These are phyloP conservation scores for Siniperca undulata DNA, from an alignment of 2,797 vertebrate species.

Conservation along the genomic window DNA sequence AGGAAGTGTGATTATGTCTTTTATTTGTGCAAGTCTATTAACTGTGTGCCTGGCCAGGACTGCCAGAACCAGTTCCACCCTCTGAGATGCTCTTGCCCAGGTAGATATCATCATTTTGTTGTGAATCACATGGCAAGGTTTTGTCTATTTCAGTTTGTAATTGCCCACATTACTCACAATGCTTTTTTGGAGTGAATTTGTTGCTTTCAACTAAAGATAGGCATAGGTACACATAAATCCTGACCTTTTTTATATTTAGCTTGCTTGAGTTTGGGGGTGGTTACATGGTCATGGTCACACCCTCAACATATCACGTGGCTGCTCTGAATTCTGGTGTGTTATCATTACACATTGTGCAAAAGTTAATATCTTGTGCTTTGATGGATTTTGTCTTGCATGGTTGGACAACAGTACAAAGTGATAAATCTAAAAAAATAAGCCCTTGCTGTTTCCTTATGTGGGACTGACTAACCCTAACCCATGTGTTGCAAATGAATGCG, in stretches of 20 bases:
- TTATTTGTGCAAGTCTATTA: background rate
- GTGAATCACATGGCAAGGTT: background rate
- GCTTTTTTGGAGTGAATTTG: no score
- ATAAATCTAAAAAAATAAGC: constrained; percentile 10
- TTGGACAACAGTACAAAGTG: background rate
- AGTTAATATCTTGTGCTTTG: background rate
- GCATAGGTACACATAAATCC: background rate
- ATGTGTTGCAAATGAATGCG: no score
- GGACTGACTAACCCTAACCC: background rate
- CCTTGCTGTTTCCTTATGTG: constrained; percentile 4
- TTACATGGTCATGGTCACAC: background rate
- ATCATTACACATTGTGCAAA: background rate
- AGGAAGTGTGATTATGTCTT: background rate
- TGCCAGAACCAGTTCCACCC: background rate
- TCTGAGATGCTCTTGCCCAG: background rate
- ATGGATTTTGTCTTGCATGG: constrained; percentile 1
- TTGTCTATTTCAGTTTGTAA: background rate
- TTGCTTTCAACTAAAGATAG: background rate
- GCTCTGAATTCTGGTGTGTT: background rate
- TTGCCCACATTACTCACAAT: background rate
- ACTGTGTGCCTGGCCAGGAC: constrained; percentile 2
- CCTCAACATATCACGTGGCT: background rate
- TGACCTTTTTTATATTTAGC: background rate
- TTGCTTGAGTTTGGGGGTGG: no score
- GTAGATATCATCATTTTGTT: background rate